Base-by-base conservation (phyloP, 2,888 invertebrate genomes). In the Drosophila maculinotata region DNA sequence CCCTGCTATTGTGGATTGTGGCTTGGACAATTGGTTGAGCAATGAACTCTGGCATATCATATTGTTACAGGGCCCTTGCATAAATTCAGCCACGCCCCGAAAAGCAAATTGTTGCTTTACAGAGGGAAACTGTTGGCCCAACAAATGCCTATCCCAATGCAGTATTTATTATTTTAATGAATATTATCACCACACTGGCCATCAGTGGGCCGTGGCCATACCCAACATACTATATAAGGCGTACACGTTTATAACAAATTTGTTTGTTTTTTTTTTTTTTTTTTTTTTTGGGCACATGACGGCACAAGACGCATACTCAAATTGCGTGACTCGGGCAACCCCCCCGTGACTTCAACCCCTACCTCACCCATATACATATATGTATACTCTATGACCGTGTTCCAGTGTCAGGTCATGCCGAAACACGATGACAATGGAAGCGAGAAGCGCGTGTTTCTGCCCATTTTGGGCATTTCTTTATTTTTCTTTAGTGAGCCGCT, bases 301-400 rank as follows among this genome's bases (percentile, higher is more conserved):
- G 57, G 17, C 74, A 68, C 39, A 73, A 69, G 72, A 66, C 54
- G 62, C 60, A 68, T 63, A 84, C 78, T 76, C 65, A 76, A 79
- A 85, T 82, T 71, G 81, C 79, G 81, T 79, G 82, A 74, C 76
- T 54, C 25, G 49, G 48, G 3, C 31, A 39, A 35, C 6, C 53
- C 17, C 52, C 23, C 12, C 9, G n/a, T n/a, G 4, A 20, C 20
- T 7, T n/a, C 26, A 42, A 7, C 14, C 31, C 14, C 25, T 12
- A 8, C 31, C 30, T 31, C 38, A 10, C 8, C 23, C 23, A 0
- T n/a, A 7, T 14, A 3, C 25, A 15, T 12, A 2, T 6, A 1
- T 20, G 8, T 9, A n/a, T 9, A 9, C n/a, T 26, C 47, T 26
- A 1, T 59, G 60, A 49, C 36, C 64, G 35, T 53, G 44, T 30